Evolutionary conservation across 2,888 invertebrate species (phyloP), one percentile per base, ranked within the genome.

Genomic region (Loripinus fragilis): DNA sequence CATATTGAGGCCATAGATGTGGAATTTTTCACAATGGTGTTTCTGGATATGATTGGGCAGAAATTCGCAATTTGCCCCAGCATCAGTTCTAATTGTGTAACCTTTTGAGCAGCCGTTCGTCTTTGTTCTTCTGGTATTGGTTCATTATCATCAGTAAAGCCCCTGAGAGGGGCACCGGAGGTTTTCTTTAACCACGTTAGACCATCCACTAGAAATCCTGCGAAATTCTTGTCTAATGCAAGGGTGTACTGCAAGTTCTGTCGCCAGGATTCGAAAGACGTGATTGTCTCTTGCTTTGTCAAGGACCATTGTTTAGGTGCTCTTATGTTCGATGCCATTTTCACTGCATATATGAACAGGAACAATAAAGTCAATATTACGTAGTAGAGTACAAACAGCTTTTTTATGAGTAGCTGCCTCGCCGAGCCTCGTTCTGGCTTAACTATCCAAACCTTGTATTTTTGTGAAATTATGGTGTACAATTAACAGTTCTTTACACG

Each of bases 231-330:
- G 48, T 82, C 85, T 15, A 85, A 33, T 0, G 82, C 74, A 0
- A 85, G 38, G 12, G 80, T 79, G 12, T 85, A 82, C 33, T 74
- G 42, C 23, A 85, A 55, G 23, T 82, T 82, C 30, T 85, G 77
- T 20, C 66, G 64, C 83, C 79, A 83, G n/a, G 67, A 68, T 45
- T 83, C 78, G 50, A 74, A 81, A 5, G 83, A 69, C 3, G 75
- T 81, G 0, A 85, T 78, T n/a, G 76, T 80, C 68, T 85, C 76
- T 28, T 45, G 64, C 33, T 74, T 75, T 1, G 71, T 71, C 17
- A 80, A 25, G 0, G 60, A 71, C 75, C 79, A 81, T 41, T 84
- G 80, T 60, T 78, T 83, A 0, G 81, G 81, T 1, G 86, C 85
- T 17, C 85, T 67, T 0, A 48, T 68, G 1, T 45, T 25, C 38